Base-by-base conservation (phyloP, 2,113 vertebrate species). In the Oncorhynchus nerka region DNA sequence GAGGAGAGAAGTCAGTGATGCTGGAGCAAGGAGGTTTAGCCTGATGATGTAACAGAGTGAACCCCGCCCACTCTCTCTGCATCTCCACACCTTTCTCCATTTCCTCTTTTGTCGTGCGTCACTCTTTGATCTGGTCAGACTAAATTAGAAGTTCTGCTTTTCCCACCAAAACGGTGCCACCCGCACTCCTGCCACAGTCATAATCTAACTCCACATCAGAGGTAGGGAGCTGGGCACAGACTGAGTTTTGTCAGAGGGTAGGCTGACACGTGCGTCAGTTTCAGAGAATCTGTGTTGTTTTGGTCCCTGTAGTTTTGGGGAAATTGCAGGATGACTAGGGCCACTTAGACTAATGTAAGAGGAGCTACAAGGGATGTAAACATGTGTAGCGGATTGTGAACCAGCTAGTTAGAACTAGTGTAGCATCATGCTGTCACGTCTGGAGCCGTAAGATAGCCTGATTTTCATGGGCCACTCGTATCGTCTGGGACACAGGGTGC, bases 141-240 rank as follows among this genome's bases (percentile, higher is more conserved):
- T 79, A 74, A 79, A 83, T 89, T 79, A 85, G 87, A 84, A 20
- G 45, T 75, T 79, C 70, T 71, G 79, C 61, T 4, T 74, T 48
- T 65, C 85, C 83, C 79, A 45, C 74, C 81, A 72, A 78, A 20
- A 83, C 86, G 88, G 85, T 78, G 84, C 87, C 86, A 88, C 86
- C 88, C 87, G 82, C 85, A 79, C 86, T 82, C 80, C 26, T 73
- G 71, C 78, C 81, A 76, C 79, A 78, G 78, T 77, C 76, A 39
- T 77, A 86, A 87, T 85, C 51, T 24, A 19, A 61, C 71, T 76
- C 70, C 34, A 80, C 81, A 77, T 59, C 82, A 71, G 72, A 74
- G 70, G 76, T 19, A 76, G 71, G 76, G 28, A 76, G 71, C 70
- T 69, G 75, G 72, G 34, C 57, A 76, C 67, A 39, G 74, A 67